Base-by-base conservation (phyloP, 2,113 vertebrate genomes). In the Crypturellus undulatus region DNA sequence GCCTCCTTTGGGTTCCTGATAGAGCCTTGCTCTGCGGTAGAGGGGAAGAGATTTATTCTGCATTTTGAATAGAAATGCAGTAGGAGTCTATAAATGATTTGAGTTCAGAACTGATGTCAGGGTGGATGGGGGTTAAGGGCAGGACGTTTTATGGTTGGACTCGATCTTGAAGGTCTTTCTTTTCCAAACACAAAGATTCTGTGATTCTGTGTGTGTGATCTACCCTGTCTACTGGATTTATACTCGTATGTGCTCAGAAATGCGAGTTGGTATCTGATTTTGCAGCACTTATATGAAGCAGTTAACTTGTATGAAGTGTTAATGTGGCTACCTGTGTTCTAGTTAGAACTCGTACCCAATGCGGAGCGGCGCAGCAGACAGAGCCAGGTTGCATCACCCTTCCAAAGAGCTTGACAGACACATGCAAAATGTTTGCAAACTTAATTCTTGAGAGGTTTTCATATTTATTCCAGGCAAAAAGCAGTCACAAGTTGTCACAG, bases 41-140 rank as follows among this genome's bases (percentile, higher is more conserved):
- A 96, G 82, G 30, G 65, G 47, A 84, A 85, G 22, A 70, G 70
- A 86, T 71, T 80, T 49, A 10, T 6, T 10, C 85, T 88, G 87
- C 2, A 7, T 59, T 85, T 67, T 51, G 56, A 70, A 13, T 78
- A 36, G 67, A 24, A 58, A 51, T 81, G 38, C 42, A 79, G 51
- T 30, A n/a, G n/a, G 60, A 1, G 34, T 51, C 13, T 52, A 10
- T 12, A 36, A n/a, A 20, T 69, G 43, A 69, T 85, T 69, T 42
- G 32, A 56, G 62, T 19, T 40, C 65, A 52, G 84, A 87, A 9
- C 10, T 51, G 67, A 38, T 26, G 7, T 18, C 12, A 22, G 54
- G n/a, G 12, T 0, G 16, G 42, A 6, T 47, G n/a, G 22, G 25
- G 8, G 10, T 65, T 38, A 42, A 60, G 71, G 60, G 30, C 6